Conservation (phyloP, 2,797 vertebrate genomes). For the Coilia nasus region DNA sequence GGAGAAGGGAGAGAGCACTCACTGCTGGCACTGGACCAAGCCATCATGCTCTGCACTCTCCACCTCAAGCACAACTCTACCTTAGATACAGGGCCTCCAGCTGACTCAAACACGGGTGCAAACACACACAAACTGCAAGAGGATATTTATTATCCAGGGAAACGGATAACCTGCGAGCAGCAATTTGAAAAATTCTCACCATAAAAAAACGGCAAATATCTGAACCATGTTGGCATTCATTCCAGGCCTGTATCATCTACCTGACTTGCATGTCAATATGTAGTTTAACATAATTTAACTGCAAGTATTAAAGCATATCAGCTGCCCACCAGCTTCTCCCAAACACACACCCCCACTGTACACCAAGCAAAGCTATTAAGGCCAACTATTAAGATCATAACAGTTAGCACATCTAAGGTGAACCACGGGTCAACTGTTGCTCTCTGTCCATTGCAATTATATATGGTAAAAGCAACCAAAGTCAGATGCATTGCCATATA, state of each 20-base stretch:
- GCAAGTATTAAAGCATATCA: neutral
- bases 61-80: neutral
- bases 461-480: neutral
- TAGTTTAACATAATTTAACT: neutral
- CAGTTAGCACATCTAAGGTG: neutral
- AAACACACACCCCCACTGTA: no score
- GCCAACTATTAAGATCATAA: neutral
- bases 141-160: neutral
- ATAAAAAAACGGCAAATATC: neutral
- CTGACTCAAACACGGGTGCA: neutral
- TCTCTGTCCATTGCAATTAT: neutral
- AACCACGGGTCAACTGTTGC: neutral
- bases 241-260: neutral
- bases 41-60: neutral
- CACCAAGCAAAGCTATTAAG: neutral
- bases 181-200: neutral
- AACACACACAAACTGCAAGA: neutral
- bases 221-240: neutral
- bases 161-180: neutral
- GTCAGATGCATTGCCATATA: neutral
- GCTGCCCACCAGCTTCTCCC: neutral
- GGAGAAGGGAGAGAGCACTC: neutral
- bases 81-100: neutral
- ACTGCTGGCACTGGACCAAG: neutral
- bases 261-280: neutral